These are phyloP conservation scores for Acrobasis suavella DNA, from an alignment of 2,888 invertebrate species.

Conservation along the genomic window DNA sequence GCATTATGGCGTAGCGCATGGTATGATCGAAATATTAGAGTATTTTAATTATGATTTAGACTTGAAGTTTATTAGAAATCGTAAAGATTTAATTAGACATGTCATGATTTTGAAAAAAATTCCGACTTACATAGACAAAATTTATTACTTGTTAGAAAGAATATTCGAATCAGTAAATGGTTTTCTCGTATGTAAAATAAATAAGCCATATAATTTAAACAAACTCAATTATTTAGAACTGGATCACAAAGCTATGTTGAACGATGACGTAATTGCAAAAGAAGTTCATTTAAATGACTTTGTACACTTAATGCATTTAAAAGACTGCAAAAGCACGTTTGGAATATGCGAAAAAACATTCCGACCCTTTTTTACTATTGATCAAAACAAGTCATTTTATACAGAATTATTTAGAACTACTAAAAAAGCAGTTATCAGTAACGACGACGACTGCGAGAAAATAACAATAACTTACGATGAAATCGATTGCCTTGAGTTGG, in stretches of 20 bases:
- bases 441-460: not conserved
- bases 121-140: conserved; percentile 34
- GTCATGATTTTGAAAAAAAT: conserved; percentile 45
- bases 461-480: conserved; percentile 1
- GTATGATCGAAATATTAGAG: conserved; percentile 47
- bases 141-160: conserved; percentile 39
- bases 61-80: conserved; percentile 37
- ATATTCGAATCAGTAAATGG: conserved; percentile 45
- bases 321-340: conserved; percentile 16
- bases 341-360: conserved; percentile 41
- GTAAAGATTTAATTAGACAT: conserved; percentile 40
- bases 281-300: conserved; percentile 42
- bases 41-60: conserved; percentile 43
- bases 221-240: conserved; percentile 46
- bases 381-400: conserved; percentile 38
- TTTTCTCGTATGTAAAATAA: conserved; percentile 44
- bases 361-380: conserved; percentile 41
- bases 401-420: conserved; percentile 25
- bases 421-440: conserved; percentile 23
- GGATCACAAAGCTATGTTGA: conserved; percentile 40
- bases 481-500: conserved; percentile 7
- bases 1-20: conserved; percentile 37
- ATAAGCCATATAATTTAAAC: conserved; percentile 39
- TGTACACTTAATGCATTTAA: conserved; percentile 37
- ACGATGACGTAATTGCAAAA: conserved; percentile 33